A percentile compares a stretch with the other conserved stretches of the same genome.
Conservation (phyloP, 92 coral and sea anemone species). For the Siderastrea radians region DNA sequence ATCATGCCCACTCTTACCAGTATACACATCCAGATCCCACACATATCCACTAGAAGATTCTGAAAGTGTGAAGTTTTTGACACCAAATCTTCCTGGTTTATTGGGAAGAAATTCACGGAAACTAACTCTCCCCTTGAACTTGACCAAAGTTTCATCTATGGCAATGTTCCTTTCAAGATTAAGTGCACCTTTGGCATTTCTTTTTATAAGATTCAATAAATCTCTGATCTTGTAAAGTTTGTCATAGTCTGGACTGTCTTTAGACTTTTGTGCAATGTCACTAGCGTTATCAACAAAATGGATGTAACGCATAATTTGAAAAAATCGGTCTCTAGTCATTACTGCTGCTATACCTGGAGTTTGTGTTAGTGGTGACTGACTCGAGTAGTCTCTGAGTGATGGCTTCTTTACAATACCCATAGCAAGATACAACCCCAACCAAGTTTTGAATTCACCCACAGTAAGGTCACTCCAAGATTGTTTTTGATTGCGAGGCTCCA, state of each 20-base stretch:
- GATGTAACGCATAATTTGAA: background rate
- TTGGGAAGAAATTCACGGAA: conserved; percentile 50
- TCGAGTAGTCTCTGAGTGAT: conserved; percentile 42
- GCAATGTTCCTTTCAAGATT: conserved; percentile 41
- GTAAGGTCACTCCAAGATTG: conserved; percentile 26
- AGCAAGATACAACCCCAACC: conserved; percentile 44
- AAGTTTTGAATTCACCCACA: conserved; percentile 46
- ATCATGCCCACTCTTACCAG: conserved; percentile 36
- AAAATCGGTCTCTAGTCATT: conserved; percentile 20
- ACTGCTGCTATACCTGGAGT: conserved; percentile 47
- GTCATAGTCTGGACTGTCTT: conserved; percentile 16
- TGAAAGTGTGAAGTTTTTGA: conserved; percentile 39
- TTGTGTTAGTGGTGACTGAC: background rate
- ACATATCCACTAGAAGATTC: conserved; percentile 39
- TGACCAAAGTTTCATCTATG: conserved; percentile 53
- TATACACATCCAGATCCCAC: conserved; percentile 27
- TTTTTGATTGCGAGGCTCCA: conserved; percentile 37
- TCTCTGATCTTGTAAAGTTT: conserved; percentile 30
- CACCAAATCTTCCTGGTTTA: conserved; percentile 46
- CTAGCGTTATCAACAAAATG: conserved; percentile 36
- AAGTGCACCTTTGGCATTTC: conserved; percentile 19
- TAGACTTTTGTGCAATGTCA: conserved; percentile 3
- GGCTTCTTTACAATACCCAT: conserved; percentile 63
- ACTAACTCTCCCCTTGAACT: conserved; percentile 63
- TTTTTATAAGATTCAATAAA: no score